phyloP scores from a whole-genome alignment of 2,797 vertebrate species.

The Melanotaenia nigrans region DNA sequence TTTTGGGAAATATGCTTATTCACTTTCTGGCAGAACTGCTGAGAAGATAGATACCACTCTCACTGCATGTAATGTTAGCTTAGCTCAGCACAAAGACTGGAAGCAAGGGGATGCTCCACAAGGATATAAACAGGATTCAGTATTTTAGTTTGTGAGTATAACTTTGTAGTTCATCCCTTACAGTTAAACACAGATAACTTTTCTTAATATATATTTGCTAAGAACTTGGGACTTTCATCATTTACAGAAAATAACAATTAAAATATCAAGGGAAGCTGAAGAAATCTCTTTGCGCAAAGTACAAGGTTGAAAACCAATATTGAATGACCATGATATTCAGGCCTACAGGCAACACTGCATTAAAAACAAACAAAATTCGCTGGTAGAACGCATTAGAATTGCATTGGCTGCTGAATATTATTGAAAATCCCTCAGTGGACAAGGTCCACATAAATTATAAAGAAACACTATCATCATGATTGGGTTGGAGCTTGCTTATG shows the following conservation, averaged over 20 bases:
- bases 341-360: neutral
- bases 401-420: neutral
- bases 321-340: neutral
- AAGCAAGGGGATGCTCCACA: neutral
- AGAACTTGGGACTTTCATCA: constrained; percentile 3
- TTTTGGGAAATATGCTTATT: constrained; percentile 32
- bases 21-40: constrained; percentile 20
- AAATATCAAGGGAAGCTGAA: neutral
- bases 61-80: constrained; percentile 16
- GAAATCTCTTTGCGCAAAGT: neutral
- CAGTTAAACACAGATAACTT: neutral
- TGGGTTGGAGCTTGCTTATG: neutral
- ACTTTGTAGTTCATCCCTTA: neutral
- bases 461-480: neutral
- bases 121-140: constrained; percentile 14
- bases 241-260: neutral
- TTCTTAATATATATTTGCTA: neutral
- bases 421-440: neutral
- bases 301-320: neutral
- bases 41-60: constrained; percentile 25
- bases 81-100: constrained; percentile 11
- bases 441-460: neutral
- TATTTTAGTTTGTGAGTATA: neutral
- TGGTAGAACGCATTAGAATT: neutral
- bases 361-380: constrained; percentile 1